Base-by-base conservation (phyloP, 2,113 vertebrate species). In the Gymnorhina tibicen region DNA sequence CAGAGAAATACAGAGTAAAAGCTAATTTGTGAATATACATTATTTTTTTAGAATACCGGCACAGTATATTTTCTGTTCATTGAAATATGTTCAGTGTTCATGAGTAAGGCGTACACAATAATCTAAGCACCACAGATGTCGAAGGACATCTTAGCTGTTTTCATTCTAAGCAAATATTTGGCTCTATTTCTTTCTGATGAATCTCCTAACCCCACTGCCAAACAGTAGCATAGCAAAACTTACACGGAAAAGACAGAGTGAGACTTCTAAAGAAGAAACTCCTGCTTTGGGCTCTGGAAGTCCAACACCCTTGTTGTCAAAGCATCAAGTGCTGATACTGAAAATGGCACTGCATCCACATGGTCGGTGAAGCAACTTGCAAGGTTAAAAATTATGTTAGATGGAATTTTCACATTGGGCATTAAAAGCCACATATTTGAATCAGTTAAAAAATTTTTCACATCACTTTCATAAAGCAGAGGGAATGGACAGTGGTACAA, bases 81-180 rank as follows among this genome's bases (percentile, higher is more conserved):
- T 90, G 91, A 79, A 92, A 60, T 85, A 67, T 50, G 47, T 86
- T 70, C 35, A 27, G 23, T 47, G 72, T 87, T 96, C 92, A 88
- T 94, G 77, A 97, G 67, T 89, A 96, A 93, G 75, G 77, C 93
- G 26, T 28, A 26, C 20, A 26, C 85, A 85, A 84, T 93, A 97
- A 97, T 96, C 94, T 94, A 87, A 83, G 91, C 70, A 89, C 37
- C 59, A 90, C 82, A 82, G 42, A 86, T 96, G 78, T 95, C 85
- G 89, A 96, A 96, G 93, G 88, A 92, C 66, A 80, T 94, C 91
- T 89, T 94, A 94, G 80, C 41, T 87, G 67, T 86, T 94, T 96
- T 74, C 62, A 83, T 95, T 96, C 86, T 97, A 97, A 97, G 91
- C 81, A 97, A 97, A 91, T 96, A 95, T 93, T 97, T 97, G 73